phyloP scores from a whole-genome alignment of 2,888 invertebrate genomes.

The Agelastica alni region DNA sequence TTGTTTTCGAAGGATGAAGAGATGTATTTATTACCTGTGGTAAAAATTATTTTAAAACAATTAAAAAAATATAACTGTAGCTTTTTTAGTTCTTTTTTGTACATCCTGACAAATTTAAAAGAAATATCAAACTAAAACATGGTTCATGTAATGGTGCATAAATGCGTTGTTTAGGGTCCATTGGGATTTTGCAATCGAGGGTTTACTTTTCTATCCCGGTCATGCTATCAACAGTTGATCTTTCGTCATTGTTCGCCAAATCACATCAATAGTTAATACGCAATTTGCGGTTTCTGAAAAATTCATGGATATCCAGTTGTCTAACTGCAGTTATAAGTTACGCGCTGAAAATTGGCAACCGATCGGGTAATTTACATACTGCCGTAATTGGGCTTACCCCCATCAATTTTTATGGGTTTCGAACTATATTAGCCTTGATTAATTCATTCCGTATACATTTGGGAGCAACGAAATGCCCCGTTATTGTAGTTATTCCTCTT shows the following conservation, averaged over 20 bases:
- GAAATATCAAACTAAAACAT: too few species aligned
- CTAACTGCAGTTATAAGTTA: constrained; percentile 11
- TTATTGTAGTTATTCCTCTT: too few species aligned
- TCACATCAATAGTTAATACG: constrained; percentile 12
- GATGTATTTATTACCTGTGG: too few species aligned
- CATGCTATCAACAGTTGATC: constrained; percentile 1
- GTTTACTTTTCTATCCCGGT: not conserved
- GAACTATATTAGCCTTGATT: constrained; percentile 3
- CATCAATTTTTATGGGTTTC: constrained; percentile 12
- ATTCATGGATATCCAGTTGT: constrained; percentile 7
- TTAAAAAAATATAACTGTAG: too few species aligned
- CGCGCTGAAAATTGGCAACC: constrained; percentile 5
- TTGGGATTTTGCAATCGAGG: too few species aligned
- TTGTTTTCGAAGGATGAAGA: too few species aligned
- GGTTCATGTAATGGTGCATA: too few species aligned
- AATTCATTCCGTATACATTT: constrained; percentile 2
- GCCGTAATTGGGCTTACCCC: constrained; percentile 8
- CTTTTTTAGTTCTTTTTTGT: too few species aligned
- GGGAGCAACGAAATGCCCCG: not conserved
- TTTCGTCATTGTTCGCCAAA: constrained; percentile 1
- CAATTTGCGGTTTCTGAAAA: constrained; percentile 9
- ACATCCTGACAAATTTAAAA: too few species aligned
- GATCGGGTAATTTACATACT: constrained; percentile 3
- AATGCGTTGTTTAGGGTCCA: too few species aligned
- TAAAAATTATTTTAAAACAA: too few species aligned